Evolutionary conservation across 2,888 invertebrate genomes (phyloP).

Genomic region (Himalopsyche kuldschensis): DNA sequence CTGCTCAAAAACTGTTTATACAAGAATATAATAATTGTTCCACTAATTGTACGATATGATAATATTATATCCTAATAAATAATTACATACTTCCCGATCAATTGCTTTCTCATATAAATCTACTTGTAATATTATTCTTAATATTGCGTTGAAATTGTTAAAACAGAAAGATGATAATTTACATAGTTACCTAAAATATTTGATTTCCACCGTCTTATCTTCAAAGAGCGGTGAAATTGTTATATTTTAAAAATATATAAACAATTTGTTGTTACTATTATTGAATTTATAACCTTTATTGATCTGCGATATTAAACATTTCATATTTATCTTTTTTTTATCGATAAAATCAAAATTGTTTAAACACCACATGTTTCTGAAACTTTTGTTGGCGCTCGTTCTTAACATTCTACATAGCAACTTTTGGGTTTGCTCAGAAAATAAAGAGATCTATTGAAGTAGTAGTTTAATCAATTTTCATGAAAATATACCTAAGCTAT

Average conservation of each 20-base stretch:
- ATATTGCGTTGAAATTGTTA: background rate
- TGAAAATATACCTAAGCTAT: background rate
- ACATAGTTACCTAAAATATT: background rate
- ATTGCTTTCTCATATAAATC: background rate
- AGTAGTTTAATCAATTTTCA: background rate
- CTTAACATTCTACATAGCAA: background rate
- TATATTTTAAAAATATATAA: background rate
- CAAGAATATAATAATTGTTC: conserved; percentile 2
- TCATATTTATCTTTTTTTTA: background rate
- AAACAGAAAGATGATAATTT: background rate
- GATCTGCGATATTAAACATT: background rate
- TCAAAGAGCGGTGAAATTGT: background rate
- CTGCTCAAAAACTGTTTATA: conserved; percentile 9
- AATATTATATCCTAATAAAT: conserved; percentile 4
- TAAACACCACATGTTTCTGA: background rate
- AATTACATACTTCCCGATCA: conserved; percentile 1
- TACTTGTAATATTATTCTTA: background rate
- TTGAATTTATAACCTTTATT: background rate
- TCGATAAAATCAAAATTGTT: background rate
- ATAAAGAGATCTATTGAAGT: background rate
- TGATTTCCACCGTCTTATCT: background rate
- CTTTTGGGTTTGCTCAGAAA: conserved; percentile 10
- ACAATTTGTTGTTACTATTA: background rate
- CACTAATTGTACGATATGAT: conserved; percentile 1
- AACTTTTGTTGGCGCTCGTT: conserved; percentile 2